Percentiles rank a stretch among this genome's conserved stretches.
These are phyloP conservation scores for Datnioides undecimradiatus DNA, from an alignment of 2,113 vertebrate genomes.

Conservation along the genomic window DNA sequence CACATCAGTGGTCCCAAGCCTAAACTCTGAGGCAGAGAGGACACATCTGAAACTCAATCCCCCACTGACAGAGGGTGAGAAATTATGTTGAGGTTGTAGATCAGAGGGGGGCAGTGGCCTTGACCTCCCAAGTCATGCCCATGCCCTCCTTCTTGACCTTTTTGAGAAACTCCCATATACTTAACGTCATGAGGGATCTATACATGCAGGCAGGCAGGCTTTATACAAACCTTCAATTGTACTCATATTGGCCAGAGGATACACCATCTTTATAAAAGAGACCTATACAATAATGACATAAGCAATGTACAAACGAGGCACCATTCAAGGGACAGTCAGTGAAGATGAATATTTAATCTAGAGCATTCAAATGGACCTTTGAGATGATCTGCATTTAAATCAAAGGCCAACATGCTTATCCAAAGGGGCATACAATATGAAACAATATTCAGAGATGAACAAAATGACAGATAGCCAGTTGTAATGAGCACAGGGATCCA, in stretches of 20 bases:
- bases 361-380: neutral
- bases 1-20: neutral
- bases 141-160: constrained; percentile 59
- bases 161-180: constrained; percentile 47
- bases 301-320: neutral
- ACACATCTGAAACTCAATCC: constrained; percentile 62
- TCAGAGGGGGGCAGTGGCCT: constrained; percentile 57
- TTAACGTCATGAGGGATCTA: constrained; percentile 33
- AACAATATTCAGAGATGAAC: neutral
- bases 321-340: neutral
- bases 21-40: constrained; percentile 8
- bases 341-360: neutral
- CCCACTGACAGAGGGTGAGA: constrained; percentile 71
- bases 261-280: neutral
- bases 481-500: neutral
- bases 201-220: neutral
- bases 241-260: neutral
- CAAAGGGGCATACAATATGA: neutral
- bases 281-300: neutral
- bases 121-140: constrained; percentile 69
- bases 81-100: constrained; percentile 68
- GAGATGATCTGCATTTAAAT: neutral
- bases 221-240: neutral
- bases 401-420: neutral
- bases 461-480: neutral